Evolutionary conservation across 2,113 vertebrate species (phyloP).

Genomic region (Pelmatolapia mariae): DNA sequence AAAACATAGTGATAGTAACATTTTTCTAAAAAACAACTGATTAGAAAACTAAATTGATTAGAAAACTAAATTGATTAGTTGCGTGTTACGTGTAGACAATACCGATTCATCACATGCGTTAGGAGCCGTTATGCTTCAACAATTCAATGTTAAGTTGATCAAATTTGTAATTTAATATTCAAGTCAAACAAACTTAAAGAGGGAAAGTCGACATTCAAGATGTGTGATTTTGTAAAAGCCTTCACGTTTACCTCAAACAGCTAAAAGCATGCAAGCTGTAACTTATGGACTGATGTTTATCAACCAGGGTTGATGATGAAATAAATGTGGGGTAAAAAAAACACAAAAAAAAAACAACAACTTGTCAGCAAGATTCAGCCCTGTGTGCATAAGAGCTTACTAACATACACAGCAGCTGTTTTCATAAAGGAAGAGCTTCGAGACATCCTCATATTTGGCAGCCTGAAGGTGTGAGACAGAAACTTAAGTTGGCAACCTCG

Average conservation of each 20-base stretch:
- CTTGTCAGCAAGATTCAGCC: not conserved
- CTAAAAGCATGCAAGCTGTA: not conserved
- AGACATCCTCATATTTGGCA: not conserved
- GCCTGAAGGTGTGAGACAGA: not conserved
- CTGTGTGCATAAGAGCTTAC: not conserved
- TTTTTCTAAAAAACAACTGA: fast-evolving
- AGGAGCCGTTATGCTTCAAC: not conserved
- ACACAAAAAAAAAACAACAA: not conserved
- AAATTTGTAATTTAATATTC: not conserved
- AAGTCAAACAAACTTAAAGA: not conserved
- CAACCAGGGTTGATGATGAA: not conserved
- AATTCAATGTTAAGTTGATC: not conserved
- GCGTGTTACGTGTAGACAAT: not conserved
- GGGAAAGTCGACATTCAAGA: not conserved
- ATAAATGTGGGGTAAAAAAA: not conserved
- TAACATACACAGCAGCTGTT: not conserved
- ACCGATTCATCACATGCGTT: not conserved
- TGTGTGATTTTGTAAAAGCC: not conserved
- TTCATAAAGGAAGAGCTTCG: not conserved
- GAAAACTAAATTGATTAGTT: too few relatives aligned
- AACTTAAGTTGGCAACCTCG: not conserved
- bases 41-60: not conserved
- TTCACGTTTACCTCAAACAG: not conserved
- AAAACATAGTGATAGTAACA: fast-evolving
- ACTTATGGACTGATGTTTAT: not conserved